These are phyloP conservation scores for Manis crassicaudata DNA, from an alignment of 2,797 vertebrate genomes.

Conservation along the genomic window DNA sequence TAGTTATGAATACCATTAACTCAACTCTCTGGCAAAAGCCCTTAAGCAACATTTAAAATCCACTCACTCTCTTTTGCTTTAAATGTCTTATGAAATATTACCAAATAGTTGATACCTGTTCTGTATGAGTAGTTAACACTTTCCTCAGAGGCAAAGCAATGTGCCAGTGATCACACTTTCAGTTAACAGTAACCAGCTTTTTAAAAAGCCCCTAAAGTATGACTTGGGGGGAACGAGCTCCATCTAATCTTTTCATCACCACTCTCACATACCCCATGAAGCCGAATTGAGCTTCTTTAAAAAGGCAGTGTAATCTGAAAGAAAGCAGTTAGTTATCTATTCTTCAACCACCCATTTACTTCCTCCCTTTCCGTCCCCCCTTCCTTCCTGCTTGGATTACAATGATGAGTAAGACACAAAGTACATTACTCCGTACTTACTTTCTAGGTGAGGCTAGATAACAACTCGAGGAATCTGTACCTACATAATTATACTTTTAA, in stretches of 20 bases:
- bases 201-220: neutral
- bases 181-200: neutral
- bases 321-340: neutral
- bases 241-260: neutral
- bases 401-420: neutral
- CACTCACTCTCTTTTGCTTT: conserved; percentile 18
- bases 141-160: conserved; percentile 25
- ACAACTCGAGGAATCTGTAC: neutral
- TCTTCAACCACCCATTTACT: neutral
- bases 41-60: conserved; percentile 42
- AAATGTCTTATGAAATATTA: conserved; percentile 15
- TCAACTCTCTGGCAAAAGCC: neutral
- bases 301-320: neutral
- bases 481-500: conserved; percentile 6
- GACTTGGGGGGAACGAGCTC: neutral
- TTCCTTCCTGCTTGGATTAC: neutral
- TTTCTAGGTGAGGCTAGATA: neutral
- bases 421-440: neutral
- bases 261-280: neutral
- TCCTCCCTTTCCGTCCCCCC: neutral
- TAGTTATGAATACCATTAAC: neutral
- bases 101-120: conserved; percentile 13
- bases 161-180: neutral
- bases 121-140: neutral
- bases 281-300: neutral